Base-by-base conservation (phyloP, 2,888 invertebrate genomes). In the Drosophila nr. fundita region DNA sequence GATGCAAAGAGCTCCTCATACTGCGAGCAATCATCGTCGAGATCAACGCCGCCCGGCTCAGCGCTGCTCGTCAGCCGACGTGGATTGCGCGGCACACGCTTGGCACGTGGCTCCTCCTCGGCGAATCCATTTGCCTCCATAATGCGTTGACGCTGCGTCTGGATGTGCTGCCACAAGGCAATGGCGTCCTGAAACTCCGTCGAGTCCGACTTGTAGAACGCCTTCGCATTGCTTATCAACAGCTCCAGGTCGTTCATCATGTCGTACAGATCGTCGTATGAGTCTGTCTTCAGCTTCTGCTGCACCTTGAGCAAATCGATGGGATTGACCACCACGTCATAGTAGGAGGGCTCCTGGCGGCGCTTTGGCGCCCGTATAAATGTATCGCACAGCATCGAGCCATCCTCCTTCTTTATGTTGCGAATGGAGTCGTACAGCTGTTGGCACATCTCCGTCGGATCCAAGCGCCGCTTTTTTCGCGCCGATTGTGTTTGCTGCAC, bases 231-330 rank as follows among this genome's bases (percentile, higher is more conserved):
- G 85, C 96, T 97, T 34, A 99, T 96, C 88, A 99, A 95, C 40
- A 99, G 94, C 90, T 98, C 97, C 81, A 99, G 95, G 92, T 99
- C 99, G 11, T 95, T 95, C 45, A 97, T 96, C 73, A 99, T 94
- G 90, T 98, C 98, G 36, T 98, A 98, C 81, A 99, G 95, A 91
- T 98, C 98, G 82, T 97, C 97, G 93, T 99, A 99, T 63, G 99
- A 98, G 86, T 99, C 99, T 0, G 98, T 98, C 95, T 98, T 99
- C 13, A 99, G 94, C 92, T 99, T 99, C 91, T 99, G 99, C 92
- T 99, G 99, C 4, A 99, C 98, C 94, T 95, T 87, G 10, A 99
- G 93, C 90, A 99, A 94, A 93, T 99, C 99, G 91, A 99, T 99
- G 2, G 99, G 99, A 91, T 97, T 97, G 10, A 96, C 95, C 2